Evolutionary conservation across 1,140 invertebrate species (phyloP).

Genomic region (Zaprionus ghesquierei): DNA sequence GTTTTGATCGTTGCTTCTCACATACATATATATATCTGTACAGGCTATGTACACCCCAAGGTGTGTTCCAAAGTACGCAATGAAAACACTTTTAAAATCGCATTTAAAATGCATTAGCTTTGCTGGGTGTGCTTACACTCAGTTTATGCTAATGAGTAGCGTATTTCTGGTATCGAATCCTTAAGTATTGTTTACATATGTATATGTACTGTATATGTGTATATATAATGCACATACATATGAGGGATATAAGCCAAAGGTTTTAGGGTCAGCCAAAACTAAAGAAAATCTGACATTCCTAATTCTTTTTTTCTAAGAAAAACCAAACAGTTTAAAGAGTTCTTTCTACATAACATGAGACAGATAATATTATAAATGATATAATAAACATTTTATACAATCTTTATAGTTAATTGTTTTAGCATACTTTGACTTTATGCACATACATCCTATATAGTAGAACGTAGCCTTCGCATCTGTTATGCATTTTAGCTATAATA

Average conservation of each 20-base stretch:
- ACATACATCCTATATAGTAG: too few species aligned
- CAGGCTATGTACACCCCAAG: not conserved
- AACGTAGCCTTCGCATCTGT: not conserved
- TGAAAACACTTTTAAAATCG: constrained; percentile 12
- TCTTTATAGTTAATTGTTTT: not conserved
- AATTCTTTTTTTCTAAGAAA: not conserved
- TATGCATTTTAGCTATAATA: not conserved
- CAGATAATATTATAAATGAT: not conserved
- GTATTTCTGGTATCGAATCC: not conserved
- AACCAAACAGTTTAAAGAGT: not conserved
- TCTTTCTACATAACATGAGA: not conserved
- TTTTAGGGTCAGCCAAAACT: too few species aligned
- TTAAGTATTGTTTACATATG: not conserved
- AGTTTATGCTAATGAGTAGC: not conserved
- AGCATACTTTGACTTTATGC: not conserved
- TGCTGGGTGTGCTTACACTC: too few species aligned
- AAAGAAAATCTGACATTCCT: not conserved
- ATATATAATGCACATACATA: too few species aligned
- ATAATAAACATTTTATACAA: too few species aligned
- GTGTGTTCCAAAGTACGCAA: not conserved
- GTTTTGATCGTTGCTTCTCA: constrained; percentile 60
- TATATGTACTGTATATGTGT: not conserved
- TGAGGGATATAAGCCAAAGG: too few species aligned
- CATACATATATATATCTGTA: not conserved
- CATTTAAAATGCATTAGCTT: not conserved